These are phyloP conservation scores for Lemur catta DNA, from an alignment of 2,797 vertebrate genomes.

Conservation along the genomic window DNA sequence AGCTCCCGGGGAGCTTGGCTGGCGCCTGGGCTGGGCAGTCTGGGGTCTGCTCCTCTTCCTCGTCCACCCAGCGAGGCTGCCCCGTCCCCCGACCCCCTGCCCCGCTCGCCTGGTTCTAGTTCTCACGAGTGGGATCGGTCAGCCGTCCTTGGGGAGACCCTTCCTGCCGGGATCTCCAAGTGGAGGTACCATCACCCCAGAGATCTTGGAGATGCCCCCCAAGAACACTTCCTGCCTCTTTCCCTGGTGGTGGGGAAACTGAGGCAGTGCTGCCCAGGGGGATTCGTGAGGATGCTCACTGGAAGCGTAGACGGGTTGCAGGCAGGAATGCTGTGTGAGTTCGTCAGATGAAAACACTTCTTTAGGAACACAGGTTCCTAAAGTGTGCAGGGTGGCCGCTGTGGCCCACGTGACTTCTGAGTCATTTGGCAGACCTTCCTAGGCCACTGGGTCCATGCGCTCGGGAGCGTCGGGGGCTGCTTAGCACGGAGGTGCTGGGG, in stretches of 20 bases:
- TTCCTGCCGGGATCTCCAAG: background rate
- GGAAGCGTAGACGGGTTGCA: rapidly evolving
- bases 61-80: rapidly evolving
- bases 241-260: background rate
- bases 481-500: background rate
- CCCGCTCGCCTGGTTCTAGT: rapidly evolving
- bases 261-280: background rate
- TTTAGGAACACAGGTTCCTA: background rate
- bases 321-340: background rate
- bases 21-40: rapidly evolving
- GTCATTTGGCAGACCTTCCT: background rate
- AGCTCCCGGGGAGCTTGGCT: background rate
- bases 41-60: background rate
- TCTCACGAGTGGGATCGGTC: background rate
- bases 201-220: background rate
- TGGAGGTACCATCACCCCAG: background rate
- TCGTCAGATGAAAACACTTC: too few species aligned
- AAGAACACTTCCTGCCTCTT: background rate
- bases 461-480: too few species aligned
- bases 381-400: too few species aligned
- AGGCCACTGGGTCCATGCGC: background rate
- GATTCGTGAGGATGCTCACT: rapidly evolving
- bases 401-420: background rate
- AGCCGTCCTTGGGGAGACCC: rapidly evolving
- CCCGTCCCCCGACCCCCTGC: too few species aligned